Base-by-base conservation (phyloP, 2,113 vertebrate genomes). In the Rana temporaria region DNA sequence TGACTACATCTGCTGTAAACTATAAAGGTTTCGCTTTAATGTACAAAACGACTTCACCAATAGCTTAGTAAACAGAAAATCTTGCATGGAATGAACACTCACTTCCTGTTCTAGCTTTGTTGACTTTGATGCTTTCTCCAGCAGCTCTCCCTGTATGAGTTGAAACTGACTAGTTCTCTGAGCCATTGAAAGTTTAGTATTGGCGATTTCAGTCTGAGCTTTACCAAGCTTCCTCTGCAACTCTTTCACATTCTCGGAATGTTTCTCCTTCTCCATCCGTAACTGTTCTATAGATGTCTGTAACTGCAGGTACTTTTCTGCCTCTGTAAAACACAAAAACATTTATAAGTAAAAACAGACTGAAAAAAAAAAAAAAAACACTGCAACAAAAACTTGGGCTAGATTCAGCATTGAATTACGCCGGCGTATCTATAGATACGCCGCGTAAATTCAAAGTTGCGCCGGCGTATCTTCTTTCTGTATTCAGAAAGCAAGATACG, bases 151-250 rank as follows among this genome's bases (percentile, higher is more conserved):
- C 89, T 99, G 97, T 86, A 99, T 95, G 84, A 87, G 88, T 85
- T 97, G 94, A 90, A 96, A 98, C 83, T 98, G 96, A 72, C 90
- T 94, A 73, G 95, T 91, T 89, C 95, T 95, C 87, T 98, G 96
- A 22, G 91, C 90, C 95, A 99, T 97, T 86, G 92, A 93, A 89
- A 85, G 90, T 89, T 95, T 96, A 88, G 98, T 92, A 63, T 93
- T 89, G 38, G 92, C 93, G 81, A 95, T 94, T 88, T 97, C 95
- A 74, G 94, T 91, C 88, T 96, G 93, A 74, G 92, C 92, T 89
- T 93, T 87, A 32, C 71, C 84, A 86, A 98, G 88, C 81, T 94
- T 95, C 79, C 93, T 76, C 81, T 86, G 92, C 2, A 98, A 89
- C 26, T 90, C 90, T 86, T 96, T 90, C 66, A 92, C 86, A 64